Percentiles rank a stretch among this genome's conserved stretches.
These are phyloP conservation scores for Petaurus breviceps DNA, from an alignment of 2,113 vertebrate genomes.

Conservation along the genomic window DNA sequence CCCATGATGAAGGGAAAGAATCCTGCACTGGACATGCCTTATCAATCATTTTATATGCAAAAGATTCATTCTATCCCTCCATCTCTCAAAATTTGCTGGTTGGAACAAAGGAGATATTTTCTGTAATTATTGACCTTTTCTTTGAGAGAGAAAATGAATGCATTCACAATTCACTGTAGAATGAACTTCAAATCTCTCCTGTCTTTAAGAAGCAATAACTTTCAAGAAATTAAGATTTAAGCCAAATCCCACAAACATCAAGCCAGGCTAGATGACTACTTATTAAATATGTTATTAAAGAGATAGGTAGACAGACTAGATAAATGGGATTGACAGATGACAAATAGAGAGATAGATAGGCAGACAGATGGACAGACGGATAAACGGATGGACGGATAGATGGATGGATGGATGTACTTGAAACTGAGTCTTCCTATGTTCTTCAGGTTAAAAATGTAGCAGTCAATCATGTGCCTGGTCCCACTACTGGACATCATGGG, in stretches of 20 bases:
- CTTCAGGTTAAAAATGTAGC: background rate
- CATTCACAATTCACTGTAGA: background rate
- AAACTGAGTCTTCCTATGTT: background rate
- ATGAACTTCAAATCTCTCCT: conserved; percentile 36
- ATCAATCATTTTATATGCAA: background rate
- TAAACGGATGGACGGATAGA: background rate
- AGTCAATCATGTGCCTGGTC: background rate
- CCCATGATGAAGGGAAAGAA: background rate
- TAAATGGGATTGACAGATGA: background rate
- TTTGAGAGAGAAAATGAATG: conserved; percentile 40
- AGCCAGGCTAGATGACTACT: background rate
- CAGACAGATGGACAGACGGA: background rate
- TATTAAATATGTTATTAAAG: background rate
- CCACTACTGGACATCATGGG: background rate
- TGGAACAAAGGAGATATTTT: background rate
- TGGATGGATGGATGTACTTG: background rate
- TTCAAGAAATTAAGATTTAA: background rate
- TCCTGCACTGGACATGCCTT: background rate
- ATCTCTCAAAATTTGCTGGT: background rate
- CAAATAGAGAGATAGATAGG: background rate
- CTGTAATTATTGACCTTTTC: conserved; percentile 11
- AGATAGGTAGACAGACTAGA: background rate
- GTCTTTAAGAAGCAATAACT: conserved; percentile 31
- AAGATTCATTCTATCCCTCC: background rate
- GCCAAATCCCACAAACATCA: background rate